A percentile compares a stretch with the other conserved stretches of the same genome.
phyloP scores from a whole-genome alignment of 2,888 invertebrate genomes.

The Saturnia pavonia region DNA sequence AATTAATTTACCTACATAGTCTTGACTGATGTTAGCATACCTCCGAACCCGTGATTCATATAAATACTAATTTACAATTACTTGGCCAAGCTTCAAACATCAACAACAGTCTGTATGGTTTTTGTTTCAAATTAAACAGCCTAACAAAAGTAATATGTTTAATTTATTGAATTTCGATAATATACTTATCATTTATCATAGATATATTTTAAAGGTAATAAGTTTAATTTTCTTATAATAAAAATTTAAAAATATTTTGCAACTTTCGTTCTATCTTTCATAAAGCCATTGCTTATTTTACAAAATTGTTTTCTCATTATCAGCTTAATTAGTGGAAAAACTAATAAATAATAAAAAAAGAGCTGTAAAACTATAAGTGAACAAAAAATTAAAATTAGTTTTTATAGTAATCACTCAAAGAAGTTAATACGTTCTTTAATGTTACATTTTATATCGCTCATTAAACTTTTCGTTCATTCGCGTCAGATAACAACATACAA shows the following conservation, averaged over 20 bases:
- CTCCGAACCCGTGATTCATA: conserved; percentile 39
- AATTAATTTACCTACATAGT: conserved; percentile 6
- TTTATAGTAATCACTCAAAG: neutral
- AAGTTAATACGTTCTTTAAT: conserved; percentile 1
- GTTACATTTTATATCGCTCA: conserved; percentile 1
- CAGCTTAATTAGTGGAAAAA: no score
- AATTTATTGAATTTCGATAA: no score
- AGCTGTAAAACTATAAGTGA: neutral
- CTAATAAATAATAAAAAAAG: neutral
- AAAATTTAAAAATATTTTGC: neutral
- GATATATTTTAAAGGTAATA: no score
- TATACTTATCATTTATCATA: no score
- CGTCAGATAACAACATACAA: no score
- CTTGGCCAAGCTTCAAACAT: conserved; percentile 68
- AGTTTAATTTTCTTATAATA: neutral
- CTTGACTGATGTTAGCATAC: conserved; percentile 43
- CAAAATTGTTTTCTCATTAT: neutral
- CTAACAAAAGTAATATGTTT: neutral
- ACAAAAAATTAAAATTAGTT: neutral
- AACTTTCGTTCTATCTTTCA: neutral
- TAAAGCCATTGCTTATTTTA: neutral
- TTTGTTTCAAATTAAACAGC: conserved; percentile 50
- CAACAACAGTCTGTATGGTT: conserved; percentile 55
- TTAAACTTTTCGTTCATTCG: neutral
- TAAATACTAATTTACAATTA: conserved; percentile 42